phyloP scores from a whole-genome alignment of 2,888 invertebrate genomes.

The Cheilosia soror region DNA sequence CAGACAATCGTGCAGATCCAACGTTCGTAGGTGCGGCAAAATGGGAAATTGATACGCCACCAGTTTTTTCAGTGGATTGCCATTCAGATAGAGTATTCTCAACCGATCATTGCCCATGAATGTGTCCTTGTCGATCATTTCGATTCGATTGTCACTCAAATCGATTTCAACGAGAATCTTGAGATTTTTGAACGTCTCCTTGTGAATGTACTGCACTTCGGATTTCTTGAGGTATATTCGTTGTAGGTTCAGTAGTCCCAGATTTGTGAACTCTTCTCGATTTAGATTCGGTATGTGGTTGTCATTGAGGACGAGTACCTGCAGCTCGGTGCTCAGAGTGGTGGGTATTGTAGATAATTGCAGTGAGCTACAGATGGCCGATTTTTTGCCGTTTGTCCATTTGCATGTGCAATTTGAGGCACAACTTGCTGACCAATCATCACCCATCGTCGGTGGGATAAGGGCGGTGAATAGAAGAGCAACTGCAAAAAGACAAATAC shows the following conservation, averaged over 20 bases:
- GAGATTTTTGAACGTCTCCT: constrained; percentile 93
- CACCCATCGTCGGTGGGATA: constrained; percentile 84
- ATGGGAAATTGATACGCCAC: constrained; percentile 92
- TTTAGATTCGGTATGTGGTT: constrained; percentile 91
- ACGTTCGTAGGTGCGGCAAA: constrained; percentile 90
- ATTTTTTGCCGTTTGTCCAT: constrained; percentile 96
- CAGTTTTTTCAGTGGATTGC: constrained; percentile 91
- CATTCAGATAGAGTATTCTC: constrained; percentile 90
- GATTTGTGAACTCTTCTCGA: constrained; percentile 90
- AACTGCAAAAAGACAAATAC: constrained; percentile 68
- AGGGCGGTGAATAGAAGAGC: constrained; percentile 76
- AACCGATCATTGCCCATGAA: constrained; percentile 94
- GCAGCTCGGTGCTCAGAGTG: constrained; percentile 87
- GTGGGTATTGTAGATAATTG: constrained; percentile 91
- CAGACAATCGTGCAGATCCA: constrained; percentile 92
- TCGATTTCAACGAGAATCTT: constrained; percentile 94
- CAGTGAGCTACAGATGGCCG: constrained; percentile 92
- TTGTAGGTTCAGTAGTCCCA: constrained; percentile 93
- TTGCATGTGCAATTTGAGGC: constrained; percentile 94
- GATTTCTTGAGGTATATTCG: constrained; percentile 91
- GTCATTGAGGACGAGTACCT: constrained; percentile 93
- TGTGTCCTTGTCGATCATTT: constrained; percentile 90
- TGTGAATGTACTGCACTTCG: constrained; percentile 90
- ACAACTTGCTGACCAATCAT: constrained; percentile 93
- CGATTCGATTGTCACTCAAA: constrained; percentile 92